Base-by-base conservation (phyloP, 2,888 invertebrate species). In the Rhaphigaster nebulosa region DNA sequence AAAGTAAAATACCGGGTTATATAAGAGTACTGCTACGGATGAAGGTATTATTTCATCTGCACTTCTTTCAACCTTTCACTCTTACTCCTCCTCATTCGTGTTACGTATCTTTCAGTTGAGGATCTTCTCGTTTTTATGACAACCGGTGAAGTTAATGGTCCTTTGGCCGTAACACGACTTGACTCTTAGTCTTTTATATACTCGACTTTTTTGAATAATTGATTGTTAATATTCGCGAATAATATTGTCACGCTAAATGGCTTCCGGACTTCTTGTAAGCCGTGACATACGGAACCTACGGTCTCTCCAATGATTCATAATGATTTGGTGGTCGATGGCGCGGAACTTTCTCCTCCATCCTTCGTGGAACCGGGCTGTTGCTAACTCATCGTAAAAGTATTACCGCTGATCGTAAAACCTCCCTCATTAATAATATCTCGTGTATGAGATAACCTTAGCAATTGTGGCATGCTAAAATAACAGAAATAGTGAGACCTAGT, bases 301-400 rank as follows among this genome's bases (percentile, higher is more conserved):
- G 34, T 18, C 34, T 34, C 34, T 15, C 70, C 84, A 50, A 4
- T 84, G 84, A 84, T n/a, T 84, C 45, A 84, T 41, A 84, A 84
- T 45, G 20, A 13, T 26, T 12, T 20, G 26, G 84, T 84, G 45
- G 41, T 84, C 45, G 84, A 84, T 50, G 45, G 41, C 45, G 4
- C 15, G 26, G 13, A 13, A 45, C 84, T 84, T 84, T 84, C 84
- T 84, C 80, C 23, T 80, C 80, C 41, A 80, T 26, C 41, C 84
- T 45, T 84, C 45, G n/a, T 84, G 84, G 84, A 84, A 84, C 26
- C 84, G 84, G 84, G 13, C 26, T 76, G 34, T 45, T 84, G 84
- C 84, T 50, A n/a, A 84, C 84, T 84, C 84, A 45, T 84, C 45
- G 84, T 84, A 84, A 84, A 45, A 23, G 45, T 12, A 84, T 45